Evolutionary conservation across 2,888 invertebrate species (phyloP).

Genomic region (Trachelus troglodyta): DNA sequence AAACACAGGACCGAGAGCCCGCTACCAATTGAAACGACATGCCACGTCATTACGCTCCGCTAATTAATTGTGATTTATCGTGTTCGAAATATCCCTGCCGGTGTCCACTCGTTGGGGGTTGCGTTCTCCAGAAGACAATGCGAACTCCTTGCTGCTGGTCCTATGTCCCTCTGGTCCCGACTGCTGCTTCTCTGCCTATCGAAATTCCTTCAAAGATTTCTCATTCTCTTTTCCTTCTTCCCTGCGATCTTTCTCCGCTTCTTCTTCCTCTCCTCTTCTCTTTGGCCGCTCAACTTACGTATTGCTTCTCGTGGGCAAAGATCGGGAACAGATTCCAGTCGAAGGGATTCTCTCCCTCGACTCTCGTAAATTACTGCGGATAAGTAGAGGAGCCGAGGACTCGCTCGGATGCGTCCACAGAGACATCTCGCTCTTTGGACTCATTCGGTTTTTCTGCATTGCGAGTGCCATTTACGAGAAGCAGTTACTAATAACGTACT

Average conservation of each 20-base stretch:
- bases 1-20: background rate
- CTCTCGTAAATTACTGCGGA: constrained; percentile 12
- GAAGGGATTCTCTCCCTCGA: background rate
- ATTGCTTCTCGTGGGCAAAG: constrained; percentile 21
- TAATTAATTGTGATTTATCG: constrained; percentile 67
- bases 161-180: background rate
- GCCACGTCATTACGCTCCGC: constrained; percentile 64
- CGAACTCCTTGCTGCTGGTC: background rate
- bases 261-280: constrained; percentile 8
- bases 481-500: background rate
- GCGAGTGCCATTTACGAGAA: background rate
- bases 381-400: background rate
- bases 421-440: background rate
- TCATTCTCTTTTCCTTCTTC: background rate
- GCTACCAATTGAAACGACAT: constrained; percentile 62
- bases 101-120: background rate
- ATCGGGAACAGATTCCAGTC: background rate
- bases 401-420: background rate
- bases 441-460: background rate
- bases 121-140: background rate
- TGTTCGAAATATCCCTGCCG: constrained; percentile 41
- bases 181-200: background rate
- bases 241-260: background rate
- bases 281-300: constrained; percentile 15
- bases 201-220: background rate